Conservation (phyloP, 2,888 invertebrate genomes). For the Gymnoscelis rufifasciata region DNA sequence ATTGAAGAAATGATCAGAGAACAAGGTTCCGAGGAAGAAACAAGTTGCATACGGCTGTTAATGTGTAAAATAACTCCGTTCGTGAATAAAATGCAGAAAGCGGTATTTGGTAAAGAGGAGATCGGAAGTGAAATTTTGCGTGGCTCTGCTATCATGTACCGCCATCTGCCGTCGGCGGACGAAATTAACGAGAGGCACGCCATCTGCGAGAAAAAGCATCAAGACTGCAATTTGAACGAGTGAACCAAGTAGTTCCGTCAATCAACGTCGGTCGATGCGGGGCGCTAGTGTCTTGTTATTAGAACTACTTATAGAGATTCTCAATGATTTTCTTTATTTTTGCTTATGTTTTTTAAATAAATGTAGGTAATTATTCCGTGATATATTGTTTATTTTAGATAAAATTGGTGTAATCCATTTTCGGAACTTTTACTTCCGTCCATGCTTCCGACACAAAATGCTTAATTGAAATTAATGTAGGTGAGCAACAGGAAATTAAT, state of each 20-base stretch:
- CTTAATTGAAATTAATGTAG: slow-evolving; percentile 10
- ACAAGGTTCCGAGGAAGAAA: slow-evolving; percentile 78
- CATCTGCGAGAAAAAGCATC: slow-evolving; percentile 81
- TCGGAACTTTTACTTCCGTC: slow-evolving; percentile 8
- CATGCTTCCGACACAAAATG: slow-evolving; percentile 3
- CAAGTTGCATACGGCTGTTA: slow-evolving; percentile 84
- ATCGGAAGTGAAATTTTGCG: slow-evolving; percentile 45
- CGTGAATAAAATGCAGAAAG: slow-evolving; percentile 86
- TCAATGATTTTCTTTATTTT: not conserved
- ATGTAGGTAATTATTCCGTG: not conserved
- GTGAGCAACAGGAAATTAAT: slow-evolving; percentile 25
- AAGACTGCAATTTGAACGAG: slow-evolving; percentile 66
- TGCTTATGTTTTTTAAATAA: not conserved
- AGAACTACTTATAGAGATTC: not conserved
- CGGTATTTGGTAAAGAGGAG: slow-evolving; percentile 71
- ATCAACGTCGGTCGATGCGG: not conserved
- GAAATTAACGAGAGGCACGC: slow-evolving; percentile 81
- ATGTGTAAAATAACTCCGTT: slow-evolving; percentile 89
- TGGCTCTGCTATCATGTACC: slow-evolving; percentile 72
- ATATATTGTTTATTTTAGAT: too few relatives aligned
- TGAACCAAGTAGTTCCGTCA: slow-evolving; percentile 25
- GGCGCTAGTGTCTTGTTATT: slow-evolving; percentile 10
- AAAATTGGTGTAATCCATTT: too few relatives aligned
- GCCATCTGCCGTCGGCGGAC: slow-evolving; percentile 79
- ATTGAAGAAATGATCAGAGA: slow-evolving; percentile 80